These are phyloP conservation scores for Clarias macrocephalus DNA, from an alignment of 2,113 vertebrate genomes.

Conservation along the genomic window DNA sequence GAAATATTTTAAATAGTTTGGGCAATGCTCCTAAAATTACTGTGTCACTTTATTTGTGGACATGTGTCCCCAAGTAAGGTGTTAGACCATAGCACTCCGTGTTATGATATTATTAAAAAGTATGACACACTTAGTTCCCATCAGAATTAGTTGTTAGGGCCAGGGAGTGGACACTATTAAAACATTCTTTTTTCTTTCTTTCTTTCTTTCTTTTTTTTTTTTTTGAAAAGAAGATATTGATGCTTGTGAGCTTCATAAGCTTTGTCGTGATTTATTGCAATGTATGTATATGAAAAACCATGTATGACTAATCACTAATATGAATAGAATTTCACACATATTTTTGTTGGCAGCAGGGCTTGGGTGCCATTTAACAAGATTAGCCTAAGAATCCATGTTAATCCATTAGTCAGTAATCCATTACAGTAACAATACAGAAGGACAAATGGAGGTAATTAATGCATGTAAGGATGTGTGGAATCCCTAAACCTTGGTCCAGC, in stretches of 20 bases:
- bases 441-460: constrained; percentile 21
- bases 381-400: constrained; percentile 20
- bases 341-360: constrained; percentile 28
- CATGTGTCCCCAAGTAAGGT: neutral
- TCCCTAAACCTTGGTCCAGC: neutral
- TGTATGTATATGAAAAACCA: constrained; percentile 27
- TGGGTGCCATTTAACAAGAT: constrained; percentile 31
- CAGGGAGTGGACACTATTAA: neutral
- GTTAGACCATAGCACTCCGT: neutral
- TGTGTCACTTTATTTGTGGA: neutral
- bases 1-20: constrained; percentile 4
- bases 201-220: neutral
- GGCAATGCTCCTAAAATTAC: constrained; percentile 10
- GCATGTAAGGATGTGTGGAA: neutral
- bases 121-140: neutral
- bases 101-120: constrained; percentile 1
- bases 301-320: constrained; percentile 33
- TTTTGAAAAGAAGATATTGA: neutral
- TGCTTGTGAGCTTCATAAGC: neutral
- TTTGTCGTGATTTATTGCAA: neutral
- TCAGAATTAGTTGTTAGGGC: neutral
- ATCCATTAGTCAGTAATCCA: constrained; percentile 36
- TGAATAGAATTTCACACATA: constrained; percentile 24
- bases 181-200: neutral
- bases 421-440: constrained; percentile 26